Base-by-base conservation (phyloP, 2,888 invertebrate species). In the Eilema sororculum region DNA sequence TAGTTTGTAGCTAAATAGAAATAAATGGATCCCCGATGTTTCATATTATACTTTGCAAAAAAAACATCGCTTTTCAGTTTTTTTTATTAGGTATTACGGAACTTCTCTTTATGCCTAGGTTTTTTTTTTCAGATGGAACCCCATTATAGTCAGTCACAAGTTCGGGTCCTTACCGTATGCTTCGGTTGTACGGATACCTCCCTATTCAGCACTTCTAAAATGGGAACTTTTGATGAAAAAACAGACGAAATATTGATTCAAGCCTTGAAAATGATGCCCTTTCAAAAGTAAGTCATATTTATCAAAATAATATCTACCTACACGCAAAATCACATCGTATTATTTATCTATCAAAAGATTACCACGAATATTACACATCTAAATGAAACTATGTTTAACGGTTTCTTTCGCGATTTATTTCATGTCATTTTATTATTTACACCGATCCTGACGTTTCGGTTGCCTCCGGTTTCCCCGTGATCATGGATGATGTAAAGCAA, bases 81-180 rank as follows among this genome's bases (percentile, higher is more conserved):
- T 37, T 37, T 37, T 37, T 12, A 37, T 10, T 1, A 37, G 41
- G 16, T 16, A 16, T 8, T 52, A 52, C n/a, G 20, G 52, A 52
- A n/a, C n/a, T 20, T n/a, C n/a, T 25, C 4, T 46, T 46, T 8
- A 20, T 41, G 9, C 10, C 3, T 20, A 63, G 10, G 9, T 20
- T 9, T 56, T 30, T 69, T 46, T 59, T 87, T 88, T 24, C 75
- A 94, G 94, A 90, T 86, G 81, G 85, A 87, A 22, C 85, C 85
- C 24, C 90, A 89, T 69, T 91, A 78, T 60, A 77, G 81, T 1
- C 80, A 87, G 1, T 88, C 93, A 0, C 90, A 85, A 1, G 94
- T 94, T 0, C 86, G 94, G 2, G 91, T 94, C 8, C 13, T 94
- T 4, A 88, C 93, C 0, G 52, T 94, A n/a, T 94, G 94, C 67